phyloP scores from a whole-genome alignment of 2,797 vertebrate species.

The Synaphobranchus kaupii region DNA sequence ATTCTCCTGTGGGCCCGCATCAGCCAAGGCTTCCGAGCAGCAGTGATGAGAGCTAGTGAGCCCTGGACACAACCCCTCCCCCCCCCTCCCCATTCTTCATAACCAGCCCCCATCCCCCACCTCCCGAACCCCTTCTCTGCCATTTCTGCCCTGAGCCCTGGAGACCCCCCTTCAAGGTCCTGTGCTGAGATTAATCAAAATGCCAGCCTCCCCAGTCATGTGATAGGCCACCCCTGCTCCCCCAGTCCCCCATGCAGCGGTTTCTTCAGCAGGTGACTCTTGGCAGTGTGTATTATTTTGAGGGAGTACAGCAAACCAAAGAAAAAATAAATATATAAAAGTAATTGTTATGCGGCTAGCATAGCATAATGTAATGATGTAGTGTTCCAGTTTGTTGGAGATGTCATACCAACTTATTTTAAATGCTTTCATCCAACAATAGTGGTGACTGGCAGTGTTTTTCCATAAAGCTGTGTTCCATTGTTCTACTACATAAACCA shows the following conservation, averaged over 20 bases:
- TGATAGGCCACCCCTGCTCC: not conserved
- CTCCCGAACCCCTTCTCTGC: not conserved
- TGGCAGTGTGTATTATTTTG: not conserved
- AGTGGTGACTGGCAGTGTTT: not conserved
- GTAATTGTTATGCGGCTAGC: not conserved
- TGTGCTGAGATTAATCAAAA: slow-evolving; percentile 6
- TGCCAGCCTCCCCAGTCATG: not conserved
- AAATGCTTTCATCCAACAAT: not conserved
- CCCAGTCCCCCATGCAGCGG: no score
- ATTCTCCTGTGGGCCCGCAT: not conserved
- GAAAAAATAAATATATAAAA: not conserved
- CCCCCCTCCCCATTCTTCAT: not conserved
- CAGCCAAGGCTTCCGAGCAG: not conserved
- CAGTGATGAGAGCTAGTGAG: slow-evolving; percentile 6
- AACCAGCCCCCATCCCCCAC: not conserved
- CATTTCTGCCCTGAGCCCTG: not conserved
- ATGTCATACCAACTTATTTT: not conserved
- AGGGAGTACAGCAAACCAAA: not conserved
- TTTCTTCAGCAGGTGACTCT: not conserved
- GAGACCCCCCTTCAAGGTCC: not conserved
- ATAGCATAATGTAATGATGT: not conserved
- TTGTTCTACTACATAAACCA: not conserved
- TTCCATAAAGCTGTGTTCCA: not conserved
- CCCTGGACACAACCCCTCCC: not conserved
- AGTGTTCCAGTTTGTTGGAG: not conserved